Conservation (phyloP, 2,113 vertebrate genomes). For the Syngnathus typhle region DNA sequence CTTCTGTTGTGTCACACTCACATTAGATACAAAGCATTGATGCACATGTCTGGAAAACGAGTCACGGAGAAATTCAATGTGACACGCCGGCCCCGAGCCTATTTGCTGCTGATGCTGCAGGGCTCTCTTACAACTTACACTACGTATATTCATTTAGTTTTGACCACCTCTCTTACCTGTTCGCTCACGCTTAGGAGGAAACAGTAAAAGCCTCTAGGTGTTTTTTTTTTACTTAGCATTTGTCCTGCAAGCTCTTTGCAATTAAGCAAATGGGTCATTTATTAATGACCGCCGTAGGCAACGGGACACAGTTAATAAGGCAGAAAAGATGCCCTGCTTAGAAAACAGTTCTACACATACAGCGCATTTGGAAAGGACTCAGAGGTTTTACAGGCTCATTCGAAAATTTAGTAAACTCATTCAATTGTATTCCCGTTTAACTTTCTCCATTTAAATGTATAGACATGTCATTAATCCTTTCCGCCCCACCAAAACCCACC, state of each 20-base stretch:
- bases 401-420: background rate
- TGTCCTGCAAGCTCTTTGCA: slow-evolving; percentile 50
- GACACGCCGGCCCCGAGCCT: slow-evolving; percentile 5
- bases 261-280: slow-evolving; percentile 71
- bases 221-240: slow-evolving; percentile 11
- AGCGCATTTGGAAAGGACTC: background rate
- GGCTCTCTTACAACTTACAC: background rate
- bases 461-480: background rate
- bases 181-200: slow-evolving; percentile 12
- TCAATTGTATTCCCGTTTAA: background rate
- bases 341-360: slow-evolving; percentile 17
- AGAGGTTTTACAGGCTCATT: background rate
- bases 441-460: background rate
- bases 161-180: slow-evolving; percentile 16
- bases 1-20: slow-evolving; percentile 30
- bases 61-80: slow-evolving; percentile 6
- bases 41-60: slow-evolving; percentile 1
- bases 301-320: slow-evolving; percentile 57
- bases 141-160: slow-evolving; percentile 6
- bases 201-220: slow-evolving; percentile 18
- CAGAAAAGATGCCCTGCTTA: slow-evolving; percentile 57
- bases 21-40: slow-evolving; percentile 17
- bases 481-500: background rate
- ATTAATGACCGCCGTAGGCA: slow-evolving; percentile 56
- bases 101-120: slow-evolving; percentile 7